Conservation (phyloP, 2,113 vertebrate species). For the Thamnophis sirtalis region DNA sequence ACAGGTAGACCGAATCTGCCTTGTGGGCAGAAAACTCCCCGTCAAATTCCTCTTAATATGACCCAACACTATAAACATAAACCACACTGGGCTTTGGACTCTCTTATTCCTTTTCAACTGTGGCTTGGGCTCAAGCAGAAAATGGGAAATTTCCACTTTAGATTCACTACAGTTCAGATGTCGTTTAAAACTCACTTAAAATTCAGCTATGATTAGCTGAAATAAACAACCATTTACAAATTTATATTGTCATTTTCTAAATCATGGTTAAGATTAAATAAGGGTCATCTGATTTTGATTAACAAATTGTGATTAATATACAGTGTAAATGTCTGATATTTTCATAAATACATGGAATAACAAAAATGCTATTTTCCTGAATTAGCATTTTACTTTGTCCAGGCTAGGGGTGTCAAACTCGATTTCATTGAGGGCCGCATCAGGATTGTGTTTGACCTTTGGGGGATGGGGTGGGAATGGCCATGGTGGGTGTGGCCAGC, state of each 20-base stretch:
- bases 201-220: neutral
- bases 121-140: neutral
- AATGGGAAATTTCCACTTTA: neutral
- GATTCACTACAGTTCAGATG: neutral
- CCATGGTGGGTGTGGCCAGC: too few relatives aligned
- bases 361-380: neutral
- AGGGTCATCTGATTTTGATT: neutral
- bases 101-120: neutral
- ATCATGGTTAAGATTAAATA: neutral
- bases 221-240: neutral
- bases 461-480: too few relatives aligned
- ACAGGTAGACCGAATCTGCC: neutral
- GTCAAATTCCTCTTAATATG: neutral
- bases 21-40: neutral
- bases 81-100: neutral
- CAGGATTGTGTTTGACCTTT: too few relatives aligned
- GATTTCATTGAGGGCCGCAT: too few relatives aligned
- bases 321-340: neutral
- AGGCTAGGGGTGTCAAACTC: too few relatives aligned
- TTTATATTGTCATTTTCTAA: neutral
- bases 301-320: neutral
- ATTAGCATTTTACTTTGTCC: neutral
- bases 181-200: neutral
- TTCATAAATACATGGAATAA: neutral
- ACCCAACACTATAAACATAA: neutral